Base-by-base conservation (phyloP, 2,888 invertebrate species). In the Ceriagrion tenellum region DNA sequence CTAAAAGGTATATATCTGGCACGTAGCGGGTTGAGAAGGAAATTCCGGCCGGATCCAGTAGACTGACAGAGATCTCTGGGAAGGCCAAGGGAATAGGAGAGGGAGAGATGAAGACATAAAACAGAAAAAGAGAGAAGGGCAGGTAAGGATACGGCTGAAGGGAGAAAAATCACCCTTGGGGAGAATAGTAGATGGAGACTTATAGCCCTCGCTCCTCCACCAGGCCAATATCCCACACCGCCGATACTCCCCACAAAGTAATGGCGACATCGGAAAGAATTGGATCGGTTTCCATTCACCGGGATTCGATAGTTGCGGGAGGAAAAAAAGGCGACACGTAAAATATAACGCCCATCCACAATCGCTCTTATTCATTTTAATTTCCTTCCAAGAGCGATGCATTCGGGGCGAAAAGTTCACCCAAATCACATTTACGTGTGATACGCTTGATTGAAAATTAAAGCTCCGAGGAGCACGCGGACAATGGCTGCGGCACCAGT, bases 221-320 rank as follows among this genome's bases (percentile, higher is more conserved):
- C 81, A 13, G 35, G 4, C 81, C 30, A 23, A 23, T 26, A 20
- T n/a, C 69, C 69, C 69, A 26, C 81, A 23, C 81, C 81, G 35
- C 81, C 35, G 81, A 30, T 81, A 81, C 81, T 35, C 35, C 13
- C 69, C 47, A 8, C 81, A 30, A 81, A 81, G 81, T 81, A 81
- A 81, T 35, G 30, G 81, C 81, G 81, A 81, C 81, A 81, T 35
- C 81, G 81, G 26, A 81, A 81, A 81, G 81, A 81, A 81, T 81
- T 35, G 81, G 81, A 30, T 30, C 13, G 81, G 81, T 35, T 81
- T 35, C 81, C 81, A 81, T 35, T 69, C 69, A 26, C 18, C 81
- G 13, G 81, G 81, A 81, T 35, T 81, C 69, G 69, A 35, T 23
- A 81, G 81, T 8, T 69, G 26, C 26, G 12, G 69, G n/a, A 69